A percentile compares a stretch with the other conserved stretches of the same genome.
phyloP scores from a whole-genome alignment of 2,113 vertebrate genomes.

The Osmerus mordax region DNA sequence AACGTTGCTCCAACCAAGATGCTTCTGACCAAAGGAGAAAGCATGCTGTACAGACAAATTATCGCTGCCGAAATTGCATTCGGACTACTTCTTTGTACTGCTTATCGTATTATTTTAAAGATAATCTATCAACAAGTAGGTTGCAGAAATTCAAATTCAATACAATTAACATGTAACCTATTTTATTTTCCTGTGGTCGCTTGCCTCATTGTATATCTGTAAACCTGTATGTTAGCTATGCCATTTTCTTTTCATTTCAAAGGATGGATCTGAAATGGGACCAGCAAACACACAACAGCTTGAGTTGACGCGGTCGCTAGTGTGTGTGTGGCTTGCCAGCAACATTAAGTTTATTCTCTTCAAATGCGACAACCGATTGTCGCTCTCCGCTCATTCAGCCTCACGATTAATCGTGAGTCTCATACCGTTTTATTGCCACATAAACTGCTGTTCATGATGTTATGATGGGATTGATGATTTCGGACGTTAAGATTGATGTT shows the following conservation, averaged over 20 bases:
- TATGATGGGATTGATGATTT: too few relatives aligned
- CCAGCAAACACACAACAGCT: not conserved
- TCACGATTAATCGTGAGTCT: conserved; percentile 20
- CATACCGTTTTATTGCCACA: not conserved
- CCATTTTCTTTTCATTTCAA: not conserved
- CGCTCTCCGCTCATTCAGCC: conserved; percentile 8
- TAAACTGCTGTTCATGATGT: too few relatives aligned
- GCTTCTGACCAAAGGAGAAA: not conserved
- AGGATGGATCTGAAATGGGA: not conserved
- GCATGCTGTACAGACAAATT: conserved; percentile 15
- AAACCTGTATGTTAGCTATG: too few relatives aligned
- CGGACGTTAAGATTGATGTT: too few relatives aligned
- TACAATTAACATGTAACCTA: too few relatives aligned
- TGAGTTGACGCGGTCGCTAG: conserved; percentile 26
- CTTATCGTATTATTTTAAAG: conserved; percentile 17
- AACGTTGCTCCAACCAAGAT: not conserved
- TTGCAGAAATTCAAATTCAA: not conserved
- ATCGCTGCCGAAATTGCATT: conserved; percentile 26
- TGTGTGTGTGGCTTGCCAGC: conserved; percentile 37
- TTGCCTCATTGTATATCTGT: too few relatives aligned
- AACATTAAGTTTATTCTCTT: conserved; percentile 38
- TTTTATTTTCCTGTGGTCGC: too few relatives aligned
- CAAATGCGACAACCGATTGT: conserved; percentile 15
- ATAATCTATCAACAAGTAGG: conserved; percentile 21
- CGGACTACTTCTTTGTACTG: conserved; percentile 16